Evolutionary conservation across 2,797 vertebrate genomes (phyloP), one percentile per base, ranked within the genome.

Genomic region (Pseudochirops corinnae): DNA sequence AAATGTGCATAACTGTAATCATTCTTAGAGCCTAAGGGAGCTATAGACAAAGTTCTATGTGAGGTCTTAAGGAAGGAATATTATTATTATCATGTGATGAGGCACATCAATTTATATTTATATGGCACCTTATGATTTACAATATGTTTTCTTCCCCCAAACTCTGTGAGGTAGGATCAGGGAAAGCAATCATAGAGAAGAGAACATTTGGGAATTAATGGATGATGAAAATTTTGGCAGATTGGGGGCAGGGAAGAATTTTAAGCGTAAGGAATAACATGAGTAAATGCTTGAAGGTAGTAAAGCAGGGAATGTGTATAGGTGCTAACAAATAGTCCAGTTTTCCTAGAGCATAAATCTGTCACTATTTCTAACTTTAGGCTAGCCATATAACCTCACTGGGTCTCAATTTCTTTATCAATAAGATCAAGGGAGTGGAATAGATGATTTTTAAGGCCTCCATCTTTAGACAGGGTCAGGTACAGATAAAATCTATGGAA

Each of bases 361-460:
- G 39, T 87, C 55, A 92, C 82, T 28, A n/a, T n/a, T 90, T 60
- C 13, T 52, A 53, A 96, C 21, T 74, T 91, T 87, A 56, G 95
- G 39, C 50, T 90, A 90, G 93, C 82, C 0, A 18, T 91, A 56
- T n/a, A 39, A 5, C 74, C 33, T 92, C 93, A 91, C 1, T 21
- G 74, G 31, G 16, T 7, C 52, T 95, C 57, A 16, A 31, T 90
- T 90, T 95, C 31, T 53, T 82, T n/a, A 55, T 90, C 39, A 94
- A 12, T 95, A 60, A 91, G 90, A 50, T 67, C 60, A 92, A 9
- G 55, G 52, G 87, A 5, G 87, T 91, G 3, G 28, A 90, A 53
- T 55, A 26, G 57, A 29, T 94, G 26, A 39, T 60, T 4, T 82
- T 93, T 92, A 92, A 55, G 11, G n/a, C 74, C 18, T 46, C 3